Evolutionary conservation across 2,797 vertebrate genomes (phyloP).

Genomic region (Antrozous pallidus): DNA sequence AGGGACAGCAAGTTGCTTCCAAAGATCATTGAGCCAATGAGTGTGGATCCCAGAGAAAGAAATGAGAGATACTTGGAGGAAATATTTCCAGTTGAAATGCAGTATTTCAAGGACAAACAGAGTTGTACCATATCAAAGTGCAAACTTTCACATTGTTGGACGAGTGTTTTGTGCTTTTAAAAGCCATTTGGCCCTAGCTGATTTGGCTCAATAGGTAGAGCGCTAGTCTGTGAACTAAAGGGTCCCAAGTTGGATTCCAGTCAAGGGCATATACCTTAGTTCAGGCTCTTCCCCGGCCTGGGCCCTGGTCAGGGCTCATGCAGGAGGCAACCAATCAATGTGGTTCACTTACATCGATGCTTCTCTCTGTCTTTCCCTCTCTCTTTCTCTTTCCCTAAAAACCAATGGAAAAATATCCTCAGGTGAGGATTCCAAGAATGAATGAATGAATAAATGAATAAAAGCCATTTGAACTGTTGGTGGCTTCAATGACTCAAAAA

Average conservation of each 20-base stretch:
- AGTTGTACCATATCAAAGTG: not conserved
- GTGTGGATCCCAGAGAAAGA: not conserved
- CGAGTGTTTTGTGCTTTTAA: not conserved
- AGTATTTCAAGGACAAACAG: not conserved
- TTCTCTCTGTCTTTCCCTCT: no score
- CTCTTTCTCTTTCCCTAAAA: no score
- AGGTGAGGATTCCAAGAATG: no score
- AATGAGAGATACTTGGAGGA: not conserved
- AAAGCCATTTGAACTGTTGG: not conserved
- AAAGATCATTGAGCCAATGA: not conserved
- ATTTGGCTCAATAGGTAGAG: no score
- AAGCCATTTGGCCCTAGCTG: not conserved
- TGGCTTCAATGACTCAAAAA: slow-evolving; percentile 20
- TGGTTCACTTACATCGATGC: no score
- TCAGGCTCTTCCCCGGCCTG: no score
- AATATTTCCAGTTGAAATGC: not conserved
- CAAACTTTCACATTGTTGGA: not conserved
- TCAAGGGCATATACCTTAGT: no score
- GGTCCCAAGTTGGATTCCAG: no score
- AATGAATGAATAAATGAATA: not conserved
- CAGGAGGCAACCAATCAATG: no score
- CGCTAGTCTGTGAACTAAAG: no score
- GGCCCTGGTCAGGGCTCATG: no score
- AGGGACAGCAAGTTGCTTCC: not conserved
- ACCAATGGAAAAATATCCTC: no score